Evolutionary conservation across 2,113 vertebrate genomes (phyloP), one percentile per base, ranked within the genome.

Genomic region (Leptobrachium ailaonicum): DNA sequence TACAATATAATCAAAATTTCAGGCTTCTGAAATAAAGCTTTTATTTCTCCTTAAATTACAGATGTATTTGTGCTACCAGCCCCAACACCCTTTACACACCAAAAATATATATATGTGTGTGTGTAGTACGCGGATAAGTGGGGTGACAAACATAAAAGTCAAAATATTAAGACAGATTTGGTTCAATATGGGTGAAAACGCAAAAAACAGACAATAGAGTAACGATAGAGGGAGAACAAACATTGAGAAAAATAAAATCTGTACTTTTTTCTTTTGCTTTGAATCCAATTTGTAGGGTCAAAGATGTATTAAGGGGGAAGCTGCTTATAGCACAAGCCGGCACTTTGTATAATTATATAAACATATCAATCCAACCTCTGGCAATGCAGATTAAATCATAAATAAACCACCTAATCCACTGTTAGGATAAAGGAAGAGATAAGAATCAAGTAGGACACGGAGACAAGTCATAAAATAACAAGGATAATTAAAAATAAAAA

Each of bases 11-110:
- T 3, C 42, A 73, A 41, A 32, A 62, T 63, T 9, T 9, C 43
- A 66, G 44, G 40, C 44, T 56, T 77, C 56, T 44, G 67, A 78
- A 62, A 69, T 78, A 71, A 63, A 78, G 76, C 41, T 53, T 67
- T 67, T 67, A 67, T 67, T 76, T 67, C 45, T 67, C 40, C 45
- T 56, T 42, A 76, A 41, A 76, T 53, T 67, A 67, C 73, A 70
- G 41, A 62, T n/a, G 8, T 41, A 0, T 11, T 8, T 71, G 53
- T 47, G 43, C n/a, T 56, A 6, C 32, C 41, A 20, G 14, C 64
- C 75, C 41, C 10, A 6, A 42, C 53, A 11, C n/a, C 32, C n/a
- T 43, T 44, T 14, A 71, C 43, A 71, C 68, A 50, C 45, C 43
- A 14, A 71, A 71, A 71, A 71, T 47, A 45, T 4, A 71, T 47